Base-by-base conservation (phyloP, 2,113 vertebrate genomes). In the Cnemophilus loriae region DNA sequence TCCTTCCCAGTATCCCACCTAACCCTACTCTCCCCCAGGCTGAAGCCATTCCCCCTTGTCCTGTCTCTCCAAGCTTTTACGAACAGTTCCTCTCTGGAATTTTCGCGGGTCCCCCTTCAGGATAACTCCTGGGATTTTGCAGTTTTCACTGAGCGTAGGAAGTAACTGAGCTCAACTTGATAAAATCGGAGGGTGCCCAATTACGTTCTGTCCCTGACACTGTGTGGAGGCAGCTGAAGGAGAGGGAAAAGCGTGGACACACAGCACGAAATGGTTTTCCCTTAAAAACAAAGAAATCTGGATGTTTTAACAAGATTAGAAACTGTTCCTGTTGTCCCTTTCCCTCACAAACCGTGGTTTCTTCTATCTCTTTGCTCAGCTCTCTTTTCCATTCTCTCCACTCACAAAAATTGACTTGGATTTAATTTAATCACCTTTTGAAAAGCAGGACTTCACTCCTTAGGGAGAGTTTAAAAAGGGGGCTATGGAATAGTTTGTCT, bases 281-380 rank as follows among this genome's bases (percentile, higher is more conserved):
- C 9, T 27, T 5, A 39, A 68, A 81, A 68, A 13, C n/a, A 20
- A 4, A 8, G 50, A 24, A 39, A 67, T 26, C 3, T 4, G 8
- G 63, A 37, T 37, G 13, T 37, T 56, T 80, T 3, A 56, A 5
- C 27, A 6, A 11, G 8, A 5, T 37, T 17, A 5, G 7, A 8
- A 56, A 7, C 21, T 3, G 5, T 16, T 47, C 22, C 13, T 13
- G 28, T 6, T 1, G 8, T 21, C 21, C 21, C 27, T 46, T 46
- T 67, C 27, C 41, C 41, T 46, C 77, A 32, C 33, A 56, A 67
- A 26, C 10, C 1, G 0, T 1, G 2, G 0, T 16, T 39, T 6
- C 41, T 26, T 46, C 14, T 1, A 17, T 22, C 37, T 53, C 30
- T 53, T 35, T 7, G 11, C 24, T 55, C 76, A 55, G 3, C 12